These are phyloP conservation scores for Pollenia griseotomentosa DNA, from an alignment of 2,888 invertebrate species.

Conservation along the genomic window DNA sequence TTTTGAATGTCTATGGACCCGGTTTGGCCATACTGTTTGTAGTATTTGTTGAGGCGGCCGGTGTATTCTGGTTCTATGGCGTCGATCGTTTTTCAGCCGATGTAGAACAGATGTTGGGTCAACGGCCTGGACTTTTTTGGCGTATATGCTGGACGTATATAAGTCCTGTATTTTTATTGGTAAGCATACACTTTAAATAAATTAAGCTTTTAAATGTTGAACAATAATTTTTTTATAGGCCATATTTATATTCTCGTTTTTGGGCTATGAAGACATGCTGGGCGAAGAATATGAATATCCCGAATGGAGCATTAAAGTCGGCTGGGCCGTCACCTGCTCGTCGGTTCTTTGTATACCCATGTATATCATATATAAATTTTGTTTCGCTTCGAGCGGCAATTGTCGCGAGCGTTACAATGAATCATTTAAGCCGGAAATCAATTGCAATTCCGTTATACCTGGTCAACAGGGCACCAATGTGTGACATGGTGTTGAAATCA, in stretches of 20 bases:
- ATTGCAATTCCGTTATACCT: conserved; percentile 82
- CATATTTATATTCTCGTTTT: conserved; percentile 92
- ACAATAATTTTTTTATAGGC: conserved; percentile 84
- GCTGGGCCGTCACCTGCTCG: conserved; percentile 92
- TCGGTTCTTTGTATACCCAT: conserved; percentile 94
- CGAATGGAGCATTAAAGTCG: conserved; percentile 91
- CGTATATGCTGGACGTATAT: conserved; percentile 94
- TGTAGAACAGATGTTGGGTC: conserved; percentile 93
- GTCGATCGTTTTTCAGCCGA: conserved; percentile 92
- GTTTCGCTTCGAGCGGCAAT: conserved; percentile 88
- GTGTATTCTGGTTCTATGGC: conserved; percentile 95
- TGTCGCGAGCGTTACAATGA: conserved; percentile 78
- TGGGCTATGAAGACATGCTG: conserved; percentile 92
- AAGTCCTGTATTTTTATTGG: conserved; percentile 93
- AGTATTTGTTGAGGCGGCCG: conserved; percentile 95
- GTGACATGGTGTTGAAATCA: conserved; percentile 80
- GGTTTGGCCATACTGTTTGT: conserved; percentile 94
- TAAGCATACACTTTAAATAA: conserved; percentile 81
- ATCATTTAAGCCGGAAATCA: conserved; percentile 80
- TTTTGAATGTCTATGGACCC: conserved; percentile 94
- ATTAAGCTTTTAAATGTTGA: background rate
- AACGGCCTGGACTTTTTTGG: conserved; percentile 91
- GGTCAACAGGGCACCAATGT: conserved; percentile 84
- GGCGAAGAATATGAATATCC: conserved; percentile 91
- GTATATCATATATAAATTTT: conserved; percentile 92